Base-by-base conservation (phyloP, 2,888 invertebrate genomes). In the Sturmia bella region DNA sequence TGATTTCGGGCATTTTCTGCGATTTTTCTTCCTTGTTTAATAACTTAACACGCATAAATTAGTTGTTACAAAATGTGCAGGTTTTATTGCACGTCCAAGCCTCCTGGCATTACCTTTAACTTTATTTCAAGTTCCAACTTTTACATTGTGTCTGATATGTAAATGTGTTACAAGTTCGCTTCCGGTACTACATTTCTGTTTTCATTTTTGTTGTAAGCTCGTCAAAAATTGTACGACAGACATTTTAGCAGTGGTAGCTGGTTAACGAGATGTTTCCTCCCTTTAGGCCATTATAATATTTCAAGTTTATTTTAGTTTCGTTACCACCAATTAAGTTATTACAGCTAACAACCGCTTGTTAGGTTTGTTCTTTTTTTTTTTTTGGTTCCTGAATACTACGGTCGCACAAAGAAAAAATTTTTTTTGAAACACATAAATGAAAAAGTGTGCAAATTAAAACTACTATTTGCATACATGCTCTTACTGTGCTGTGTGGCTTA, bases 311-410 rank as follows among this genome's bases (percentile, higher is more conserved):
- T 74, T 73, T 73, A 69, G 73, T 77, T 74, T 69, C 50, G 59
- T 37, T 64, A 70, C 77, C 74, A 82, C 73, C 77, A 82, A 82
- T 82, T 82, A 82, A 82, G 81, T 82, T 77, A 82, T 77, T 82
- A 82, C 52, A 68, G 37, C 56, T 81, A 77, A 77, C 81, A 81
- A 68, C 68, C 72, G 32, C 69, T 76, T 76, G n/a, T n/a, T n/a
- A n/a, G 70, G 43, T 79, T 59, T 32, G 32, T 32, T 32, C 32
- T 66, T 45, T 57, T 63, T 74, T 52, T n/a, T n/a, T n/a, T n/a
- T n/a, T n/a, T n/a, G n/a, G n/a, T n/a, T n/a, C 48, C 39, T 61
- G 27, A 69, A 64, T 50, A 21, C 57, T 24, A n/a, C 45, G 61
- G 48, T 73, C 39, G 24, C 41, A 59, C 21, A 61, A 56, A 45